Conservation (phyloP, 2,888 invertebrate genomes). For the Nemoura dubitans region DNA sequence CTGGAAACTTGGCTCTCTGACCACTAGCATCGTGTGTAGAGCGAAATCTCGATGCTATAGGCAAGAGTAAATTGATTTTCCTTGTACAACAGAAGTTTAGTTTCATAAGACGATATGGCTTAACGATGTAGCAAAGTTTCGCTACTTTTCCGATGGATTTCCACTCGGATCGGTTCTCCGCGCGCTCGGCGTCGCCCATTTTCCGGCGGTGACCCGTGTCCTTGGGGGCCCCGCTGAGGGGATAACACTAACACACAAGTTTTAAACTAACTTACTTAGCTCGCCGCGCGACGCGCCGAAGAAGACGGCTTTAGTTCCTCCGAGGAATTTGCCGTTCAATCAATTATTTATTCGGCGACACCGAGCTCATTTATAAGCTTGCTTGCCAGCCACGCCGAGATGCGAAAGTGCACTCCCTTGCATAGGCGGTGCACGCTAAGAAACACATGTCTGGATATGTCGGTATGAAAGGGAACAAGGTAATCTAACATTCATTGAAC, state of each 20-base stretch:
- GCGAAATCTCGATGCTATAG: not conserved
- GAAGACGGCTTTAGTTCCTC: not conserved
- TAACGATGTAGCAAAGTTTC: slow-evolving; percentile 1
- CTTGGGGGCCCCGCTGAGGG: not conserved
- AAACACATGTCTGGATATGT: not conserved
- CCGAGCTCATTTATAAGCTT: not conserved
- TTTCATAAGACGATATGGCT: slow-evolving; percentile 4
- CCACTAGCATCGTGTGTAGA: not conserved
- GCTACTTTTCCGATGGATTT: not conserved
- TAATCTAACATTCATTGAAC: slow-evolving; percentile 25
- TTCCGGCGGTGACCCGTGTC: not conserved
- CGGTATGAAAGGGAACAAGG: slow-evolving; percentile 5
- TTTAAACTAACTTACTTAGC: slow-evolving; percentile 20
- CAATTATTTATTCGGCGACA: not conserved
- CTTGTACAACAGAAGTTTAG: not conserved
- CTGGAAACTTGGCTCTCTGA: not conserved
- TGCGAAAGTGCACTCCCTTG: not conserved
- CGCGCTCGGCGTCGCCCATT: not conserved
- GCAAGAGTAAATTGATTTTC: not conserved
- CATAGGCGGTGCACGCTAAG: not conserved
- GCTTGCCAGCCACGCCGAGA: not conserved
- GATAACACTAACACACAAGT: not conserved
- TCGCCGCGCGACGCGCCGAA: not conserved
- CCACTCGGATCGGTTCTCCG: not conserved
- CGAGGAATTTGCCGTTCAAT: not conserved